Percentiles rank a stretch among this genome's conserved stretches.
Conservation (phyloP, 37 sponge, comb jelly and placozoan genomes). For the Amphimedon queenslandica region DNA sequence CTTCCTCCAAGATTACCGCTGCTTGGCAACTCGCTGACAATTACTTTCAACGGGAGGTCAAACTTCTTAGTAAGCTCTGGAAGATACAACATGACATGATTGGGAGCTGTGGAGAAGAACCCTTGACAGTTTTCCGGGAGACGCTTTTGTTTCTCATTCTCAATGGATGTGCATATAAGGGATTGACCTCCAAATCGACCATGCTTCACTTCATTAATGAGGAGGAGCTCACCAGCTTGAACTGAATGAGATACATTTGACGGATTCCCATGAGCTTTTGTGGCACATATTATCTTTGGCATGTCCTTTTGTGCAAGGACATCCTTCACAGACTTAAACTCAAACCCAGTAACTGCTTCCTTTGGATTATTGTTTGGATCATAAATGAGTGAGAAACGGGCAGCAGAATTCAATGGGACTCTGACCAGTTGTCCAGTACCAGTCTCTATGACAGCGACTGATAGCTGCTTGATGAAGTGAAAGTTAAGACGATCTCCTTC, state of each 20-base stretch:
- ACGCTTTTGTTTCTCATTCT: not conserved
- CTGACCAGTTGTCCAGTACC: not conserved
- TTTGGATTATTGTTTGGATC: conserved; percentile 2
- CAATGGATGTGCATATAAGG: not conserved
- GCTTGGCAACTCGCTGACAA: not conserved
- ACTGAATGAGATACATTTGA: not conserved
- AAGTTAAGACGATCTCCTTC: not conserved
- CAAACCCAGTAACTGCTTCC: not conserved
- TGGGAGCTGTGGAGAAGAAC: not conserved
- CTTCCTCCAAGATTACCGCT: too few relatives aligned
- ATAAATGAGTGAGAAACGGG: not conserved
- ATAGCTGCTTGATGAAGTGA: not conserved
- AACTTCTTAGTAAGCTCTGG: not conserved
- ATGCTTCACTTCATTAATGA: not conserved
- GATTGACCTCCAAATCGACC: not conserved
- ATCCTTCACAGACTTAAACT: not conserved
- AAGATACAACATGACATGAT: not conserved
- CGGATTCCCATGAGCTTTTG: not conserved
- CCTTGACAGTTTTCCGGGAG: not conserved
- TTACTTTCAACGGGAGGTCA: not conserved
- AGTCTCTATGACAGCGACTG: conserved; percentile 2
- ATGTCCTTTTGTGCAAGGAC: not conserved
- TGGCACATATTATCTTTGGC: conserved; percentile 10
- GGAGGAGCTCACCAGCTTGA: not conserved
- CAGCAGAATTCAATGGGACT: conserved; percentile 7